These are phyloP conservation scores for Reticulitermes speratus DNA, from an alignment of 1,140 invertebrate species.

Conservation along the genomic window DNA sequence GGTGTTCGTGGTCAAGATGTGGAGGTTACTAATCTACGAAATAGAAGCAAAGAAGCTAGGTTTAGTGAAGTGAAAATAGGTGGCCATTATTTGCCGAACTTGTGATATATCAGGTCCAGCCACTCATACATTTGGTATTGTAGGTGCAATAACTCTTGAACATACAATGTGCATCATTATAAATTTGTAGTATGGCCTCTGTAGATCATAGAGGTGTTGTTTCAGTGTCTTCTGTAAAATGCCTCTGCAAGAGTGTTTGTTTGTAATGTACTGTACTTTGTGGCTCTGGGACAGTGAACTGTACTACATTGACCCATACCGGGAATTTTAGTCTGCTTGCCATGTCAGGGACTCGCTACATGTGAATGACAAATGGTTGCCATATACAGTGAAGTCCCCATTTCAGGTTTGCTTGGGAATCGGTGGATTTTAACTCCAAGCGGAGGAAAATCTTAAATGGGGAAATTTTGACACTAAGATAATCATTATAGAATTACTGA, in stretches of 20 bases:
- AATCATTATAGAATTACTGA: too few relatives aligned
- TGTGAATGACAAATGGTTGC: background rate
- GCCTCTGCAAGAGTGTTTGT: background rate
- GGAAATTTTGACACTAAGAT: too few relatives aligned
- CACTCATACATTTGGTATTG: background rate
- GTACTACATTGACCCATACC: background rate
- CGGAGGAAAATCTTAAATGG: too few relatives aligned
- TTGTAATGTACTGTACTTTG: background rate
- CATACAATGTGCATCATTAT: background rate
- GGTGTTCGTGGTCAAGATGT: constrained; percentile 99
- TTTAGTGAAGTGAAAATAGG: constrained; percentile 63
- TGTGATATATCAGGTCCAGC: background rate
- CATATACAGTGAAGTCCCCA: background rate
- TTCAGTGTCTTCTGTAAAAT: background rate
- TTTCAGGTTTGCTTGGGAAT: background rate
- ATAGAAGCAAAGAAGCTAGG: constrained; percentile 96
- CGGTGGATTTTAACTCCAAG: too few relatives aligned
- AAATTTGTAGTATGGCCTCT: background rate
- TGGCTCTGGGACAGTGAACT: background rate
- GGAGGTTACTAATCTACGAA: constrained; percentile 98
- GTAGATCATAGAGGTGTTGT: background rate
- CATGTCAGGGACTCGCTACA: background rate
- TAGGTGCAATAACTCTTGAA: background rate
- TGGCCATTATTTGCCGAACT: background rate
- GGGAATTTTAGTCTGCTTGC: background rate